Evolutionary conservation across 2,888 invertebrate species (phyloP), one percentile per base, ranked within the genome.

Genomic region (Cerceris rybyensis): DNA sequence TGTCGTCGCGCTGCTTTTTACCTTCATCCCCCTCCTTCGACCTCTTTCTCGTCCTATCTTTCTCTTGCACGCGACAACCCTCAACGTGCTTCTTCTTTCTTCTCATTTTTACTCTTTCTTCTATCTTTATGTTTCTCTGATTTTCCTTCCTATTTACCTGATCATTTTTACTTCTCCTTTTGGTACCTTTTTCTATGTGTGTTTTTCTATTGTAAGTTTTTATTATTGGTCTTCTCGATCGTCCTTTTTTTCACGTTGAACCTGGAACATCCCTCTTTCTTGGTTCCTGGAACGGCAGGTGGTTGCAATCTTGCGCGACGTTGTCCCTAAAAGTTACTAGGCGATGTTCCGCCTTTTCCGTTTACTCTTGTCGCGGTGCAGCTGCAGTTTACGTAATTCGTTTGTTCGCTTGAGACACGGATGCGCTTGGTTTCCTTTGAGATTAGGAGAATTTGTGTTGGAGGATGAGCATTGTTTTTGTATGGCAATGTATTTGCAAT

Each of bases 1-100:
- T 84, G 84, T 84, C 85, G 83, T 78, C 84, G 85, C 84, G 82
- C 82, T 71, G 73, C 80, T 82, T 76, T 78, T 79, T 84, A 78
- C 75, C 83, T 72, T 81, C 73, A 67, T 61, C 67, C 70, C 65
- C 64, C 65, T 66, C 72, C 68, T 59, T 14, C 75, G 71, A 65
- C 68, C 74, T 73, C 72, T 60, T 59, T 74, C 73, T 61, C 54
- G 17, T 59, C 46, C 68, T 41, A 54, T 59, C 67, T 55, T 46
- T 52, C 39, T 42, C 65, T 28, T 28, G 28, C 28, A 28, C 28
- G 28, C 28, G 28, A 4, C 28, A 28, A 28, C 7, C 7, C 9
- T 64, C 60, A 41, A n/a, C 17, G 9, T 13, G 61, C 9, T 14
- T 14, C 28, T 66, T 41, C 50, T 60, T 61, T 59, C 11, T 75